Evolutionary conservation across 2,797 vertebrate species (phyloP).

Genomic region (Falco rusticolus): DNA sequence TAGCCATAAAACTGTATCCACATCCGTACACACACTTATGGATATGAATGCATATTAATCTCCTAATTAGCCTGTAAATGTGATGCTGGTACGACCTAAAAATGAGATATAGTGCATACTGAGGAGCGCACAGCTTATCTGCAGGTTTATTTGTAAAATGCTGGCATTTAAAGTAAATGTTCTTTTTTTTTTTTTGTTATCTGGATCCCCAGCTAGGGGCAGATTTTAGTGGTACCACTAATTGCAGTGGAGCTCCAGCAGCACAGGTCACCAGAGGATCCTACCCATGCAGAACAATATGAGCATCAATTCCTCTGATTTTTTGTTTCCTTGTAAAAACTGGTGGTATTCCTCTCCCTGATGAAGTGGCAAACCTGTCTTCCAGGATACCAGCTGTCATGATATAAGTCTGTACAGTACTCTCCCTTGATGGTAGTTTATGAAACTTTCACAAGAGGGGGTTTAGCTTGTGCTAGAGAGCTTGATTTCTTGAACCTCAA

Average conservation of each 20-base stretch:
- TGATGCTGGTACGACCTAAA: not conserved
- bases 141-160: not conserved
- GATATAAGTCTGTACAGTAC: not conserved
- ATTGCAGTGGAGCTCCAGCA: not conserved
- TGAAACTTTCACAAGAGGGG: not conserved
- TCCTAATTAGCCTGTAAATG: not conserved
- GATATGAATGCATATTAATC: not conserved
- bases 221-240: not conserved
- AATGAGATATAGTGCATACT: not conserved
- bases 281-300: not conserved
- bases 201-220: not conserved
- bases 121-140: not conserved
- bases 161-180: not conserved
- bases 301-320: not conserved
- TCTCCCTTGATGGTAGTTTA: not conserved
- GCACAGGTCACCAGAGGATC: not conserved
- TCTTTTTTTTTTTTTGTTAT: not conserved
- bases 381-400: not conserved
- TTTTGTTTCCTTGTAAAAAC: not conserved
- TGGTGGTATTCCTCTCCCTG: not conserved
- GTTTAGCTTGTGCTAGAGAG: not conserved
- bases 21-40: not conserved
- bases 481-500: constrained; percentile 14
- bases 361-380: constrained; percentile 9
- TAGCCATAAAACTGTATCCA: not conserved